A percentile compares a stretch with the other conserved stretches of the same genome.
phyloP scores from a whole-genome alignment of 2,797 vertebrate species.

The Simalia tracyae region DNA sequence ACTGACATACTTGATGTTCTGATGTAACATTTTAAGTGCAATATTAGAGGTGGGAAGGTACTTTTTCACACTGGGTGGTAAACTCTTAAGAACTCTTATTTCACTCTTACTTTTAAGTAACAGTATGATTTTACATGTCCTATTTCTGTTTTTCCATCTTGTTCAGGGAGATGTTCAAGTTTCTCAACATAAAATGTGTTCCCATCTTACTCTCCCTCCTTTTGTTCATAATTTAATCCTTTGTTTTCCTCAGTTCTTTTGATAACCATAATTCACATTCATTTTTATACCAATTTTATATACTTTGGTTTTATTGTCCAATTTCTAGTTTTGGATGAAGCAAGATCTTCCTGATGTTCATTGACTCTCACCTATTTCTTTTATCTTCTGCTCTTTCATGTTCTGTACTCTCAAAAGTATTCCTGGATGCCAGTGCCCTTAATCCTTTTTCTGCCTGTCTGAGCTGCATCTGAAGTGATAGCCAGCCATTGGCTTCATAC shows the following conservation, averaged over 20 bases:
- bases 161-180: background rate
- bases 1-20: background rate
- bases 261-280: background rate
- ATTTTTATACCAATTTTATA: background rate
- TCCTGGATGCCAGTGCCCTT: fast-evolving
- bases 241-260: background rate
- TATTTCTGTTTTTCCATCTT: background rate
- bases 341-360: background rate
- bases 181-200: background rate
- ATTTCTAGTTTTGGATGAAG: background rate
- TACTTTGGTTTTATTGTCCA: background rate
- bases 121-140: background rate
- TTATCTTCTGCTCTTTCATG: background rate
- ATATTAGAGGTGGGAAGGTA: background rate
- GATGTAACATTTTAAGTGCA: background rate
- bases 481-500: conserved; percentile 1
- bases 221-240: background rate
- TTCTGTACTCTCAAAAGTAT: background rate
- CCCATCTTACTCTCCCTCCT: background rate
- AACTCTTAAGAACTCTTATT: background rate
- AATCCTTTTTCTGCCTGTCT: conserved; percentile 9
- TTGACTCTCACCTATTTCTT: background rate
- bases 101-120: background rate
- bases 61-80: background rate
- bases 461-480: conserved; percentile 6